These are phyloP conservation scores for Pseudorhombus dupliciocellatus DNA, from an alignment of 2,113 vertebrate genomes.

Conservation along the genomic window DNA sequence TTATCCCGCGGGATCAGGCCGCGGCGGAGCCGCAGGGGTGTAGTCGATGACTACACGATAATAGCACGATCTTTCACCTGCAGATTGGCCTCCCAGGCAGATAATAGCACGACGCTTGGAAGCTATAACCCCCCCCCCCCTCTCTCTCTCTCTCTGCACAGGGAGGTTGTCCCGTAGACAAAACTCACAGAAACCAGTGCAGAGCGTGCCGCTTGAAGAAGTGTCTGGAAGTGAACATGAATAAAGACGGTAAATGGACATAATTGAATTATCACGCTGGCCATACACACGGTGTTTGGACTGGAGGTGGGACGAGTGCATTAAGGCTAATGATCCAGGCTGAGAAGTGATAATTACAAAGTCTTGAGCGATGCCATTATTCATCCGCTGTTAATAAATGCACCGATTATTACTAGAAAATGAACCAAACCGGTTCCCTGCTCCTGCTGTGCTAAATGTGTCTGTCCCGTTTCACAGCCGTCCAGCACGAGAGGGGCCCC, in stretches of 20 bases:
- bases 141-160: conserved; percentile 58
- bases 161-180: conserved; percentile 98
- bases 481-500: conserved; percentile 96
- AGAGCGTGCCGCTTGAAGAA: conserved; percentile 98
- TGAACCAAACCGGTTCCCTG: conserved; percentile 5
- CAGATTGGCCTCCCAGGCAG: conserved; percentile 69
- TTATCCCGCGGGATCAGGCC: conserved; percentile 67
- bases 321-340: conserved; percentile 34
- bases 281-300: conserved; percentile 32
- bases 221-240: conserved; percentile 99
- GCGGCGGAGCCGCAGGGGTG: conserved; percentile 71
- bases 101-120: conserved; percentile 50
- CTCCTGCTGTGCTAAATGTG: not conserved
- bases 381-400: too few species aligned
- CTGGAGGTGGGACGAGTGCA: conserved; percentile 16
- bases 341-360: conserved; percentile 32
- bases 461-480: conserved; percentile 80
- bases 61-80: conserved; percentile 77
- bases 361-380: conserved; percentile 5
- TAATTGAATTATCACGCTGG: conserved; percentile 59
- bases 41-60: conserved; percentile 70
- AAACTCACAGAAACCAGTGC: conserved; percentile 99
- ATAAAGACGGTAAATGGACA: conserved; percentile 94
- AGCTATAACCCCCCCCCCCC: conserved; percentile 8
- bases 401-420: too few species aligned